Evolutionary conservation across 2,888 invertebrate genomes (phyloP).

Genomic region (Yponomeuta cagnagella): DNA sequence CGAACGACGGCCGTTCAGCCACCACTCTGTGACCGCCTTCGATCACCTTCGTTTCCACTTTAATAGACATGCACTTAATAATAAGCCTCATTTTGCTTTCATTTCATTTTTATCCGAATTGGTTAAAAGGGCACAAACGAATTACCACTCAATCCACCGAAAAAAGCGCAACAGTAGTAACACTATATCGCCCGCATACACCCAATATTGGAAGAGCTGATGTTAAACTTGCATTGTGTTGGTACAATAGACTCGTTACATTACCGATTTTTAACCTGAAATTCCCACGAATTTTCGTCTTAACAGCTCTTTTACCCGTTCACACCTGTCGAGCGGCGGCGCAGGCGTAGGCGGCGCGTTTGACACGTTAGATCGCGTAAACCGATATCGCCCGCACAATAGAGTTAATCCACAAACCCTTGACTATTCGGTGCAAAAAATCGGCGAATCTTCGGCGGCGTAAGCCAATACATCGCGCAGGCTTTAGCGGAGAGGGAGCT

Average conservation of each 20-base stretch:
- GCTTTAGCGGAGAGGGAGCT: constrained; percentile 28
- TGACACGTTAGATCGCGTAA: constrained; percentile 52
- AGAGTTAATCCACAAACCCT: constrained; percentile 39
- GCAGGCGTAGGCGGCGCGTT: constrained; percentile 40
- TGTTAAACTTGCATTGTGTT: constrained; percentile 26
- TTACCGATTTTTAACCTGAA: constrained; percentile 24
- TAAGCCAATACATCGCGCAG: constrained; percentile 34
- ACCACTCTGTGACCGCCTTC: no score
- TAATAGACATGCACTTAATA: no score
- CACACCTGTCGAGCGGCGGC: not conserved
- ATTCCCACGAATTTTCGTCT: constrained; percentile 25
- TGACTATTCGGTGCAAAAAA: constrained; percentile 25
- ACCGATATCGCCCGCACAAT: constrained; percentile 48
- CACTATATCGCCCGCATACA: constrained; percentile 47
- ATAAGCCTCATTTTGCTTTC: no score
- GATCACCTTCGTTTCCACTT: no score
- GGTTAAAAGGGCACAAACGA: not conserved
- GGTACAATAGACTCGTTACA: constrained; percentile 24
- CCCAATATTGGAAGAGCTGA: constrained; percentile 28
- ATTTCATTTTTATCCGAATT: no score
- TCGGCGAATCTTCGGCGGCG: constrained; percentile 19
- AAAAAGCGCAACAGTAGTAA: constrained; percentile 20
- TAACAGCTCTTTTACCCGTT: not conserved
- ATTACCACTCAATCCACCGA: not conserved
- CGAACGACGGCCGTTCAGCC: no score